Percentiles rank a stretch among this genome's conserved stretches.
These are phyloP conservation scores for Paracanthobrama guichenoti DNA, from an alignment of 2,113 vertebrate species.

Conservation along the genomic window DNA sequence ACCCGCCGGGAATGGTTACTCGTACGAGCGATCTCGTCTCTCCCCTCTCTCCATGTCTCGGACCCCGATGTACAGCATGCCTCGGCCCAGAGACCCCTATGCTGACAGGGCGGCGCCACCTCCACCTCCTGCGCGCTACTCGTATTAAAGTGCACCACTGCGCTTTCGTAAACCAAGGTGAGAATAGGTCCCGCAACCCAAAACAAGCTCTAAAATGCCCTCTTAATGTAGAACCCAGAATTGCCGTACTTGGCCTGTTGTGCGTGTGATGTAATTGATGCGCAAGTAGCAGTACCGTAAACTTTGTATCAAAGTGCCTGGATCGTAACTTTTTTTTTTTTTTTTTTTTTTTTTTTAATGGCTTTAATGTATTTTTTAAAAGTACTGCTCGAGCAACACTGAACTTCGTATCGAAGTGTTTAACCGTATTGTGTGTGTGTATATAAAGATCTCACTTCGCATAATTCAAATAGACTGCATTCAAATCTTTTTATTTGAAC, in stretches of 20 bases:
- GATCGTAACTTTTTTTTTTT: constrained; percentile 24
- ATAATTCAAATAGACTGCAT: not conserved
- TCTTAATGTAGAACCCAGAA: not conserved
- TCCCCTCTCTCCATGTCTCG: constrained; percentile 83
- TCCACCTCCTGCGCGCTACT: constrained; percentile 66
- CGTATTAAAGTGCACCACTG: constrained; percentile 68
- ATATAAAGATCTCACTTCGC: not conserved
- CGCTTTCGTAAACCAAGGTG: constrained; percentile 69
- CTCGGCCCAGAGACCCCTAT: constrained; percentile 81
- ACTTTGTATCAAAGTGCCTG: constrained; percentile 30
- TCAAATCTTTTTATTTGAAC: not conserved
- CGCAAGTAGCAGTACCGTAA: constrained; percentile 11
- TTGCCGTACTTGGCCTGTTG: not conserved
- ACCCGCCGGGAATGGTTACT: constrained; percentile 83
- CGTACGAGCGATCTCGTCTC: constrained; percentile 86
- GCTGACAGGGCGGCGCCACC: constrained; percentile 75
- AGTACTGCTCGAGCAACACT: not conserved
- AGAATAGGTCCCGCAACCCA: constrained; percentile 62
- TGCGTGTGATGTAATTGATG: constrained; percentile 1
- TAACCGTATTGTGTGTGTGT: not conserved
- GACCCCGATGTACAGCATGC: constrained; percentile 79
- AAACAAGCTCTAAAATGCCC: not conserved
- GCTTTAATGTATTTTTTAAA: not conserved
- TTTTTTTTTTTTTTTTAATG: too few relatives aligned
- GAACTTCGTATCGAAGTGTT: constrained; percentile 32